Base-by-base conservation (phyloP, 2,888 invertebrate genomes). In the Rosalia funebris region DNA sequence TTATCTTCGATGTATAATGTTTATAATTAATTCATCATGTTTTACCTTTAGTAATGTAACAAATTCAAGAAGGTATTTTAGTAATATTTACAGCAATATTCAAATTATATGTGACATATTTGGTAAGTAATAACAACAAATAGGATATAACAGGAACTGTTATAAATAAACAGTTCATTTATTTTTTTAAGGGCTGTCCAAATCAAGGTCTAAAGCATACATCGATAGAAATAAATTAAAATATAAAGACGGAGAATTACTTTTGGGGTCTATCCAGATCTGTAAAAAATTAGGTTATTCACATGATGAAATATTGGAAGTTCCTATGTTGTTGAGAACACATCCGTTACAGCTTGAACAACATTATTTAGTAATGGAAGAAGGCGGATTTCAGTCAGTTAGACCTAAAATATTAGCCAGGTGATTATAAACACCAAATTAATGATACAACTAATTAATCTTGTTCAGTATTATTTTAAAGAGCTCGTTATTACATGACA, bases 311-410 rank as follows among this genome's bases (percentile, higher is more conserved):
- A 86, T 89, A 11, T 80, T 86, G 36, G 62, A 77, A 1, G 82
- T 84, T 67, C 86, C 87, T 0, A 83, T 5, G 20, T 60, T 90
- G 1, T 82, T 90, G n/a, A 83, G 83, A 52, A 82, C 84, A 75
- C 84, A 85, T 69, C 83, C 84, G 1, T 79, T 84, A 16, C 84
- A 85, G 20, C 76, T 89, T 70, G 84, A 86, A 47, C 88, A 89
- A 71, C 87, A 89, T 69, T 85, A 85, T 60, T 82, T 83, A 71
- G 84, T 88, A 41, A 77, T 90, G 10, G 81, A 80, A 63, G 90
- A 90, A 79, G 87, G 87, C 73, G 86, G 87, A 11, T 88, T 88
- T 65, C 60, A 71, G 1, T 63, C 75, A 10, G 74, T 85, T 14
- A 65, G 63, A 55, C 70, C 76, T 2, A 19, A 48, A 36, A 45